Evolutionary conservation across 1,140 invertebrate species (phyloP), one percentile per base, ranked within the genome.

Genomic region (Pogonomyrmex californicus): DNA sequence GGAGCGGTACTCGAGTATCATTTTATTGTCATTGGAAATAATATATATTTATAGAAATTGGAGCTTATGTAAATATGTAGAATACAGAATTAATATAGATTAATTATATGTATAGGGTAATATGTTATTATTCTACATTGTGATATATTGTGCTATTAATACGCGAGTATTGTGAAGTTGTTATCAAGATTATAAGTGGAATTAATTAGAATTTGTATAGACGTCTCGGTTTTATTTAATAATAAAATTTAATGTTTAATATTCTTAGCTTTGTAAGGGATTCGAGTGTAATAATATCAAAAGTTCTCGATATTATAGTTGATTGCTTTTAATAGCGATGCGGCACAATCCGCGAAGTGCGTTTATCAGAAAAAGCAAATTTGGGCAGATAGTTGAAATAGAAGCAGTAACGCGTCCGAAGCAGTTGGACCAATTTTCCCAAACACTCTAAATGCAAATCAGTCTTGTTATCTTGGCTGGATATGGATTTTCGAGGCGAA

Each of bases 391-490:
- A 30, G 41, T 33, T 77, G 47, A 68, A 81, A 49, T 41, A 44
- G 5, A 63, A 17, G 33, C 30, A n/a, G 2, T 17, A 5, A 36
- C 44, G 14, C 17, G 1, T 62, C 33, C 30, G 12, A 68, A 77
- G 14, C 23, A 77, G 30, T 17, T 49, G 41, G 33, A 17, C 58
- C 44, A n/a, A 78, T 63, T 65, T 78, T 6, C 6, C 5, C 33
- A 41, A n/a, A 41, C 36, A 68, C 44, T 79, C 47, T 79, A 79
- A 79, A 81, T 81, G 77, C 47, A 81, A 81, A 81, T 81, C 63
- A 54, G 63, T 68, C 23, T 54, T 54, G 36, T 54, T 81, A 56
- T 65, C 7, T 70, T 70, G 7, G 33, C 10, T 38, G 23, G 36
- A 56, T 68, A 62, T 38, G 4, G 9, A 47, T 77, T 14, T 77